A percentile compares a stretch with the other conserved stretches of the same genome.
Evolutionary conservation across 2,113 vertebrate species (phyloP).

Genomic region (Thalassoma bifasciatum): DNA sequence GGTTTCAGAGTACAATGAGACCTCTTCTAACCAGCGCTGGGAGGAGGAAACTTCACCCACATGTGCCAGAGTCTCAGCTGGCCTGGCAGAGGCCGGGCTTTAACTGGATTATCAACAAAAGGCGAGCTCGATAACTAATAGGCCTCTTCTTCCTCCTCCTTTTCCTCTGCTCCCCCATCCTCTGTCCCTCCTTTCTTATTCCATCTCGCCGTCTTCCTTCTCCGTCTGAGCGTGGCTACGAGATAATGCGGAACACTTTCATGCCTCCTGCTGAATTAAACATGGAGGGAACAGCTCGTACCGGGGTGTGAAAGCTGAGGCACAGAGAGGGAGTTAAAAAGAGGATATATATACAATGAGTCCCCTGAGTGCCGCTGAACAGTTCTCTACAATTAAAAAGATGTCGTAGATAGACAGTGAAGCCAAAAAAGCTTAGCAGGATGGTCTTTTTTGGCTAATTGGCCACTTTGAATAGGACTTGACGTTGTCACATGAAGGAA

Average conservation of each 20-base stretch:
- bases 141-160: slow-evolving; percentile 52
- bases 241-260: slow-evolving; percentile 72
- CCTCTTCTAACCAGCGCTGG: slow-evolving; percentile 29
- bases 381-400: slow-evolving; percentile 66
- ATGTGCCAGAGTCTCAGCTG: slow-evolving; percentile 55
- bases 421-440: slow-evolving; percentile 30
- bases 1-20: slow-evolving; percentile 33
- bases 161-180: slow-evolving; percentile 14
- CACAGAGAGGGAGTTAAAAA: slow-evolving; percentile 41
- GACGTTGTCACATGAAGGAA: slow-evolving; percentile 37
- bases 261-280: slow-evolving; percentile 79
- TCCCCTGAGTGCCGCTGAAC: slow-evolving; percentile 56
- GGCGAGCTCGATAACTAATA: slow-evolving; percentile 63
- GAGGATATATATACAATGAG: slow-evolving; percentile 37
- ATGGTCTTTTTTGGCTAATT: slow-evolving; percentile 59
- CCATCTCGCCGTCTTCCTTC: slow-evolving; percentile 27
- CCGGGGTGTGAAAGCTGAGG: slow-evolving; percentile 48
- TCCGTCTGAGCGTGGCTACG: slow-evolving; percentile 37
- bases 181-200: not conserved
- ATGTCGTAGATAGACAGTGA: slow-evolving; percentile 42
- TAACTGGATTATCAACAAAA: slow-evolving; percentile 72
- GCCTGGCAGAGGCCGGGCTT: slow-evolving; percentile 43
- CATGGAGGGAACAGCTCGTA: slow-evolving; percentile 69
- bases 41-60: slow-evolving; percentile 62
- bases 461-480: slow-evolving; percentile 55